Conservation (phyloP, 2,888 invertebrate species). For the Leptodirus hochenwartii region DNA sequence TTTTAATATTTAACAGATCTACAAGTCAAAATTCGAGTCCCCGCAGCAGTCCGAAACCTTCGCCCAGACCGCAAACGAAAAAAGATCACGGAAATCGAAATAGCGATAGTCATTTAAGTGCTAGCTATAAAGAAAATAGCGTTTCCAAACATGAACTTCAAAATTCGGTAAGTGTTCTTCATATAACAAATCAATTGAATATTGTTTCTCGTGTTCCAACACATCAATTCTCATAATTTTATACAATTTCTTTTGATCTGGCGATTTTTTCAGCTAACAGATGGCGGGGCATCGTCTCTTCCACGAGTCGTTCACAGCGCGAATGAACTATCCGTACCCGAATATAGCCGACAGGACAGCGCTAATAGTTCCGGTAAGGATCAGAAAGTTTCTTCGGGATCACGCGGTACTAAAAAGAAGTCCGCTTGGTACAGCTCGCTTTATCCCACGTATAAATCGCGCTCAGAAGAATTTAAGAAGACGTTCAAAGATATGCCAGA, state of each 20-base stretch:
- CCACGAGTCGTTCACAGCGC: conserved; percentile 4
- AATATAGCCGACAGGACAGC: too few relatives aligned
- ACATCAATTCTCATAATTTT: too few relatives aligned
- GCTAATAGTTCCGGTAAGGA: conserved; percentile 16
- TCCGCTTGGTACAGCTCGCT: conserved; percentile 67
- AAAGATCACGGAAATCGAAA: conserved; percentile 21
- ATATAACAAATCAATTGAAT: too few relatives aligned
- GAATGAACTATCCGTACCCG: conserved; percentile 7
- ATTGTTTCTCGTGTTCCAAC: too few relatives aligned
- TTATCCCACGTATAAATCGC: conserved; percentile 85
- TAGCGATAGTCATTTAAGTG: conserved; percentile 13
- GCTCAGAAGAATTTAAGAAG: conserved; percentile 80
- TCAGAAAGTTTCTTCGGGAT: conserved; percentile 23
- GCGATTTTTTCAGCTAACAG: too few relatives aligned
- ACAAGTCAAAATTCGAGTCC: conserved; percentile 27
- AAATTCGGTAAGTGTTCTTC: too few relatives aligned
- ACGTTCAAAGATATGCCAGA: conserved; percentile 83
- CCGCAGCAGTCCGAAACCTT: conserved; percentile 31
- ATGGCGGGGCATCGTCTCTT: too few relatives aligned
- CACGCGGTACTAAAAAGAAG: conserved; percentile 48
- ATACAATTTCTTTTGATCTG: background rate
- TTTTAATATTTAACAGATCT: too few relatives aligned
- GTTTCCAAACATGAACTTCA: too few relatives aligned
- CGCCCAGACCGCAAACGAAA: conserved; percentile 27
- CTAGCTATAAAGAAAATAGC: conserved; percentile 17